Conservation (phyloP, 2,797 vertebrate species). For the Gallirallus australis region DNA sequence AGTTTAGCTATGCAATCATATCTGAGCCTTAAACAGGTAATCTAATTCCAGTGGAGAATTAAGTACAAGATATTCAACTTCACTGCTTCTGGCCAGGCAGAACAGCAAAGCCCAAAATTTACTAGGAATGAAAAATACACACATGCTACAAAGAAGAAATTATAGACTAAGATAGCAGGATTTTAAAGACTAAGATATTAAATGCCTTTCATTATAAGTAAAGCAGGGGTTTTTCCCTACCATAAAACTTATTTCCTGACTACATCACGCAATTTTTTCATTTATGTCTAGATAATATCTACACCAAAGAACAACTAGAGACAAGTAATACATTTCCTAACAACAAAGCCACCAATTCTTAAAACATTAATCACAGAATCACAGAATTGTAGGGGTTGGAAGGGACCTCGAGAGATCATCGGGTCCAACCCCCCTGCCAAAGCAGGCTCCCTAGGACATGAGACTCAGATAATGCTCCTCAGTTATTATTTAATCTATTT, state of each 20-base stretch:
- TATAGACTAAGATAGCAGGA: too few relatives aligned
- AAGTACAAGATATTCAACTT: neutral
- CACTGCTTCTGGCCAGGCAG: neutral
- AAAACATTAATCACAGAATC: neutral
- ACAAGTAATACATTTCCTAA: neutral
- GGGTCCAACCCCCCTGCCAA: too few relatives aligned
- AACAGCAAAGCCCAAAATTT: neutral
- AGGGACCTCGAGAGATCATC: too few relatives aligned
- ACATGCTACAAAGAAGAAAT: too few relatives aligned
- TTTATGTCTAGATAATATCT: neutral
- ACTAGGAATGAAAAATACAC: neutral
- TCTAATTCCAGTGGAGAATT: neutral
- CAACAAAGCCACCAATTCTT: neutral
- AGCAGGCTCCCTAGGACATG: too few relatives aligned
- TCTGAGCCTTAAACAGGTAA: neutral
- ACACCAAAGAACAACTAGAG: neutral
- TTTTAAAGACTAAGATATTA: neutral
- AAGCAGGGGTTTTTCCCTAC: neutral
- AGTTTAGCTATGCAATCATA: neutral
- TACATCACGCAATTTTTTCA: neutral
- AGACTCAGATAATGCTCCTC: neutral
- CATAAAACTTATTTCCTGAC: too few relatives aligned
- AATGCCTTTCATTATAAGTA: neutral
- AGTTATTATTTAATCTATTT: neutral
- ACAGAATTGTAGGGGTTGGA: too few relatives aligned